These are phyloP conservation scores for Muscicapa adusta DNA, from an alignment of 2,113 vertebrate genomes.

Conservation along the genomic window DNA sequence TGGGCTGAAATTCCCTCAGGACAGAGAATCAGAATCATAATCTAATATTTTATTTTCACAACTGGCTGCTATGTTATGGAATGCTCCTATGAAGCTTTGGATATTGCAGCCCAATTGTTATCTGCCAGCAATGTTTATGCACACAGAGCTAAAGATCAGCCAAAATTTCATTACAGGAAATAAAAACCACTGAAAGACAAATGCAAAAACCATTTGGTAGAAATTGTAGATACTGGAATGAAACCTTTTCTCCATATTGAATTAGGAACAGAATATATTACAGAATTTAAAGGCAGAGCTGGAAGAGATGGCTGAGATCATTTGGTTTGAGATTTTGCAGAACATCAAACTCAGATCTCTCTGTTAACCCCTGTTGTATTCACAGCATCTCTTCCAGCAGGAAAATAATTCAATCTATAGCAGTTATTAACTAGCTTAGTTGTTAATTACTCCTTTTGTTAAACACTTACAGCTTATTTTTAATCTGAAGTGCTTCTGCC, in stretches of 20 bases:
- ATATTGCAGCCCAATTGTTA: not conserved
- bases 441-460: not conserved
- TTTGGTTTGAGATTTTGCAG: not conserved
- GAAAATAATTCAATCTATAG: not conserved
- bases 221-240: not conserved
- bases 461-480: not conserved
- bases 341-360: not conserved
- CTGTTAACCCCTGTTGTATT: not conserved
- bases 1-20: not conserved
- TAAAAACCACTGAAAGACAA: not conserved
- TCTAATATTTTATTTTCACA: conserved; percentile 15
- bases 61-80: not conserved
- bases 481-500: not conserved
- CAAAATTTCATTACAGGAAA: conserved; percentile 44
- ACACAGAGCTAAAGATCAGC: conserved; percentile 6
- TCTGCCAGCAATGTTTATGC: not conserved
- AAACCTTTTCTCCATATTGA: not conserved
- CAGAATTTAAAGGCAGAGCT: not conserved
- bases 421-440: not conserved
- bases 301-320: not conserved
- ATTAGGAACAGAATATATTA: not conserved
- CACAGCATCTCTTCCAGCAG: not conserved
- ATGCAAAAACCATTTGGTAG: conserved; percentile 5
- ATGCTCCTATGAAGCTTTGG: conserved; percentile 10
- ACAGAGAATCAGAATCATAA: not conserved